Evolutionary conservation across 2,888 invertebrate species (phyloP).

Genomic region (Ophioninae sp.): DNA sequence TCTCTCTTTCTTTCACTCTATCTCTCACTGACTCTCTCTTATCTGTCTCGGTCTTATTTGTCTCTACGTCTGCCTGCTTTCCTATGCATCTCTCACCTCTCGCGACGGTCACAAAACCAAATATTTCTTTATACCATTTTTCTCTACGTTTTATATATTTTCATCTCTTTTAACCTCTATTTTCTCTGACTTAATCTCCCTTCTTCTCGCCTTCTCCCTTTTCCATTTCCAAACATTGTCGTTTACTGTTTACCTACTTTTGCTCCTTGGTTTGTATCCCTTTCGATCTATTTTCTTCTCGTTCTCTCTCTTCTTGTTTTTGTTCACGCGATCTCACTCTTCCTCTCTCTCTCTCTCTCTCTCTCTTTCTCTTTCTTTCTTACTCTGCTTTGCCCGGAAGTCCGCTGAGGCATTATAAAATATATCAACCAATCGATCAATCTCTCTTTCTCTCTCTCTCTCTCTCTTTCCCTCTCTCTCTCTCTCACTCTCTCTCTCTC

Average conservation of each 20-base stretch:
- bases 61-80: slow-evolving; percentile 26
- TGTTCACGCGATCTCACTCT: background rate
- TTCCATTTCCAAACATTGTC: background rate
- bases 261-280: background rate
- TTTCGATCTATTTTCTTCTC: background rate
- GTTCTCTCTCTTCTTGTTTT: background rate
- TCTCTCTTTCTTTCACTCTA: background rate
- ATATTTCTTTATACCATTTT: too few relatives aligned
- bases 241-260: background rate
- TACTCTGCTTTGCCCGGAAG: too few relatives aligned
- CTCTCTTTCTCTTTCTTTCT: background rate
- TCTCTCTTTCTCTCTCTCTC: slow-evolving; percentile 20
- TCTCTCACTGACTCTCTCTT: background rate
- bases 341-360: background rate
- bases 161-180: too few relatives aligned
- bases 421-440: too few relatives aligned
- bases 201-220: slow-evolving; percentile 16
- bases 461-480: slow-evolving; percentile 8
- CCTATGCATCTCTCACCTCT: background rate
- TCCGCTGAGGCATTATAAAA: too few relatives aligned
- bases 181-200: background rate
- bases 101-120: too few relatives aligned
- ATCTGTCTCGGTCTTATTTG: background rate
- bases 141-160: too few relatives aligned
- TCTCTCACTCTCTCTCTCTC: background rate